Conservation (phyloP, 2,888 invertebrate species). For the Tipula helvola region DNA sequence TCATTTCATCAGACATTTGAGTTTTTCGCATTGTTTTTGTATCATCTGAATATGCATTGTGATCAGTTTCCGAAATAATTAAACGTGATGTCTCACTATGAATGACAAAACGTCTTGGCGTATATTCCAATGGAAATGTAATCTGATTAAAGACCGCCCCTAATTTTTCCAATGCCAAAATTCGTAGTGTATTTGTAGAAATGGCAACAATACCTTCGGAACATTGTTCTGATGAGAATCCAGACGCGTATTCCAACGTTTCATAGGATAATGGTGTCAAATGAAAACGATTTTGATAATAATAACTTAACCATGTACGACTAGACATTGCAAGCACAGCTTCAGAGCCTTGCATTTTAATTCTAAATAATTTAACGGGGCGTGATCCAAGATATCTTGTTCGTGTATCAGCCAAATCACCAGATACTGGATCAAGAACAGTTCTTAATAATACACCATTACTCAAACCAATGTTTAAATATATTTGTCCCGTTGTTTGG, state of each 20-base stretch:
- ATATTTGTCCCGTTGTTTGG: slow-evolving; percentile 60
- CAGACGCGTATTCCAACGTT: slow-evolving; percentile 92
- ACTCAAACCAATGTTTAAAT: slow-evolving; percentile 93
- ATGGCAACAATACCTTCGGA: slow-evolving; percentile 99
- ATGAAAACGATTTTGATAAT: slow-evolving; percentile 93
- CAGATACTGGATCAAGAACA: slow-evolving; percentile 89
- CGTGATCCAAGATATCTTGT: slow-evolving; percentile 93
- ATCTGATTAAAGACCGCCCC: slow-evolving; percentile 98
- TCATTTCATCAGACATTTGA: slow-evolving; percentile 98
- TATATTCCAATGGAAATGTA: slow-evolving; percentile 84
- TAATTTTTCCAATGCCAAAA: slow-evolving; percentile 93
- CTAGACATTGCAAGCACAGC: slow-evolving; percentile 97
- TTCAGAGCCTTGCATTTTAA: slow-evolving; percentile 90
- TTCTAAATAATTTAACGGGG: slow-evolving; percentile 92
- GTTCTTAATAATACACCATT: slow-evolving; percentile 91
- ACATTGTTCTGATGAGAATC: slow-evolving; percentile 94
- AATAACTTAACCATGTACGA: slow-evolving; percentile 95
- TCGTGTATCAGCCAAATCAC: slow-evolving; percentile 92
- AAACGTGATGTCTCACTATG: slow-evolving; percentile 85
- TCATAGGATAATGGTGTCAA: slow-evolving; percentile 94
- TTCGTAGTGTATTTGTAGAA: slow-evolving; percentile 91
- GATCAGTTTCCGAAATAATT: slow-evolving; percentile 90
- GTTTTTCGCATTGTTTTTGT: slow-evolving; percentile 81
- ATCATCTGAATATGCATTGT: slow-evolving; percentile 95
- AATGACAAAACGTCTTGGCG: slow-evolving; percentile 88